A percentile compares a stretch with the other conserved stretches of the same genome.
Evolutionary conservation across 2,888 invertebrate species (phyloP).

Genomic region (Netelia melanura): DNA sequence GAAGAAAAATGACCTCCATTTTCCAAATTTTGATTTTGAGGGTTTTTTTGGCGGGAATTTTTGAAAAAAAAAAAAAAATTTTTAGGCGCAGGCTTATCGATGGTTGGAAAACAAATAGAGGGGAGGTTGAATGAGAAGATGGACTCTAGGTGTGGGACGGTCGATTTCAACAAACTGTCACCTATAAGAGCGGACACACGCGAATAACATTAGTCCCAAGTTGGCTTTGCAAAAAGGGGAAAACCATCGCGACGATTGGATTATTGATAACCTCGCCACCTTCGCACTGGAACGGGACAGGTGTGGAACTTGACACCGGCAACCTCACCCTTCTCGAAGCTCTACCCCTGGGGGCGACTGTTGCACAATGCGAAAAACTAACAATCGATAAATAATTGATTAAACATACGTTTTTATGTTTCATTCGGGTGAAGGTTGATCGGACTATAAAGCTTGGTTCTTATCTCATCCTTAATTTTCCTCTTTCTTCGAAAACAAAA

Average conservation of each 20-base stretch:
- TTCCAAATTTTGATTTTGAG: too few relatives aligned
- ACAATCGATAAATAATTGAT: conserved; percentile 41
- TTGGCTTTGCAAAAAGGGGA: conserved; percentile 4
- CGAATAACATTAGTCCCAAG: conserved; percentile 8
- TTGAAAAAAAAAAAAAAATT: too few relatives aligned
- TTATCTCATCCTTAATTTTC: background rate
- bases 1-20: background rate
- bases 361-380: conserved; percentile 19
- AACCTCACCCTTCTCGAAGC: conserved; percentile 29
- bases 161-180: conserved; percentile 27
- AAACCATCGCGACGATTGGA: conserved; percentile 32
- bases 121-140: too few relatives aligned
- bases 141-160: background rate
- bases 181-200: background rate
- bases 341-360: background rate
- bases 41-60: too few relatives aligned
- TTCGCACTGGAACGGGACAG: conserved; percentile 30
- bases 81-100: too few relatives aligned
- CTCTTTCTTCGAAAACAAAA: background rate
- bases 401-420: background rate
- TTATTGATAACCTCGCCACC: conserved; percentile 51
- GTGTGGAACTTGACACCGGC: conserved; percentile 62
- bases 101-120: too few relatives aligned
- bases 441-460: background rate
- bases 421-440: conserved; percentile 35